A percentile compares a stretch with the other conserved stretches of the same genome.
Evolutionary conservation across 2,113 vertebrate genomes (phyloP).

Genomic region (Oreochromis tanganicae): DNA sequence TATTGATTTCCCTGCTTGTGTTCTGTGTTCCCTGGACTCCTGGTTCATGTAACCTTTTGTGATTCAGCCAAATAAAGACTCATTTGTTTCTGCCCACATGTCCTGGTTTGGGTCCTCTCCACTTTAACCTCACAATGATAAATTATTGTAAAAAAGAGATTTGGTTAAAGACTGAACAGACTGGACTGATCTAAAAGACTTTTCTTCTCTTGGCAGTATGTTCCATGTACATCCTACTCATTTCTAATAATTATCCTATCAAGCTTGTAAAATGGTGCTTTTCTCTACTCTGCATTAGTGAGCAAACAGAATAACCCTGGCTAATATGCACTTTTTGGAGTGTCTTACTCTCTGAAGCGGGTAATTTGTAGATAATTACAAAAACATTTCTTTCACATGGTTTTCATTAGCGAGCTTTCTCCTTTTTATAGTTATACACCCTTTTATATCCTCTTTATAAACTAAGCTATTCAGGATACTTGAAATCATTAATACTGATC

Average conservation of each 20-base stretch:
- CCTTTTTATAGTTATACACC: neutral
- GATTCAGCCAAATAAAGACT: neutral
- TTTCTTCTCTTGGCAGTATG: neutral
- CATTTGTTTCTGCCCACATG: neutral
- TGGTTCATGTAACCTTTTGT: neutral
- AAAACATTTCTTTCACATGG: neutral
- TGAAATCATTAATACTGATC: neutral
- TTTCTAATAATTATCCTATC: neutral
- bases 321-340: neutral
- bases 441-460: neutral
- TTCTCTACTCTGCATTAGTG: neutral
- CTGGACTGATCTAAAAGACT: neutral
- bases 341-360: neutral
- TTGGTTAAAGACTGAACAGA: neutral
- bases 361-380: neutral
- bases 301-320: neutral
- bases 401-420: neutral
- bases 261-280: neutral
- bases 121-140: neutral
- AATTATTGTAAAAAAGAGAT: neutral
- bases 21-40: neutral
- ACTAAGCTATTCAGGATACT: neutral
- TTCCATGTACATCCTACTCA: neutral
- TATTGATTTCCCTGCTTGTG: neutral
- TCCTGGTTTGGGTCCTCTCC: neutral